Percentiles rank a stretch among this genome's conserved stretches.
Conservation (phyloP, 2,113 vertebrate genomes). For the Ranitomeya variabilis region DNA sequence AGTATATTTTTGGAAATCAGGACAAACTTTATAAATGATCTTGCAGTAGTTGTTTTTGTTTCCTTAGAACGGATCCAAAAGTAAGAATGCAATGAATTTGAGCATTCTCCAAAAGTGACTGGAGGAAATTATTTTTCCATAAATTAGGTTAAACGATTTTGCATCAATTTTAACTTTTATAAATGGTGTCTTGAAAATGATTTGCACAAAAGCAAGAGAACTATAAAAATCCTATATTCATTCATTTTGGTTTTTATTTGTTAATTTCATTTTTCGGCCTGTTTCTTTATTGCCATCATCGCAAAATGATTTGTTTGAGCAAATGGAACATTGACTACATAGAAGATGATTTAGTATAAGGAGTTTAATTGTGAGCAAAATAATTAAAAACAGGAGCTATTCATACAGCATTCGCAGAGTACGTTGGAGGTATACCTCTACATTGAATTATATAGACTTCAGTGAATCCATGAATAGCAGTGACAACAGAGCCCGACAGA, state of each 20-base stretch:
- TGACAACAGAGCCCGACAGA: no score
- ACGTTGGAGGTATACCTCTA: no score
- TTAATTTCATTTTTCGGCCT: neutral
- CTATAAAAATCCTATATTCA: neutral
- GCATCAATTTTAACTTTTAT: slow-evolving; percentile 1
- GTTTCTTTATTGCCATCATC: neutral
- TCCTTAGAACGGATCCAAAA: neutral
- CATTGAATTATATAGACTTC: no score
- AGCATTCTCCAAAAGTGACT: slow-evolving; percentile 3
- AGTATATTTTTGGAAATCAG: neutral
- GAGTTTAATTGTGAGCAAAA: neutral
- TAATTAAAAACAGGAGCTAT: no score
- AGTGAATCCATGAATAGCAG: no score
- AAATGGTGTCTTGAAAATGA: slow-evolving; percentile 2
- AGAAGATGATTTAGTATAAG: neutral
- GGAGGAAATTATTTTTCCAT: slow-evolving; percentile 27
- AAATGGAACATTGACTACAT: neutral
- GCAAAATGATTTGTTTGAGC: neutral
- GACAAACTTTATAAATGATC: neutral
- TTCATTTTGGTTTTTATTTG: neutral
- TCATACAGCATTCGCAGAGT: no score
- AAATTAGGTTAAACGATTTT: slow-evolving; percentile 5
- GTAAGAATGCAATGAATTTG: neutral
- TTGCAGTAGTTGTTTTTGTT: neutral
- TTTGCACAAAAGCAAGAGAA: neutral